These are phyloP conservation scores for Ectemnius lituratus DNA, from an alignment of 2,888 invertebrate genomes.

Conservation along the genomic window DNA sequence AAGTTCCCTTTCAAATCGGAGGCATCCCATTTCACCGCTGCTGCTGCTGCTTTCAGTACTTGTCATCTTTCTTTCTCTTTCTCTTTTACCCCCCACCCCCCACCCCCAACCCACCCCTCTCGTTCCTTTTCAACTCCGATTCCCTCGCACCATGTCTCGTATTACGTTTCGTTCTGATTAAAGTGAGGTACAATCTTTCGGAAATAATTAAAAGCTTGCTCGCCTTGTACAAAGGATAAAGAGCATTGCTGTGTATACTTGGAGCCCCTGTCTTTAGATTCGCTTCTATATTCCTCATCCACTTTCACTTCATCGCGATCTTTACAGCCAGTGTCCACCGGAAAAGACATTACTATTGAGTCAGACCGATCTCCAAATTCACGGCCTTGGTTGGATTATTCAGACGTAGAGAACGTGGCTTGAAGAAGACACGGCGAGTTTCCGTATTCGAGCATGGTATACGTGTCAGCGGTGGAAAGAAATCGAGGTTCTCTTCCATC, in stretches of 20 bases:
- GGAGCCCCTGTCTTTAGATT: too few relatives aligned
- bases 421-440: constrained; percentile 20
- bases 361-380: constrained; percentile 42
- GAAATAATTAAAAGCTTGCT: neutral
- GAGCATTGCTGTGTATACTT: too few relatives aligned
- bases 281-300: neutral
- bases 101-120: too few relatives aligned
- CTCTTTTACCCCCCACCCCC: too few relatives aligned
- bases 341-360: constrained; percentile 37
- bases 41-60: neutral
- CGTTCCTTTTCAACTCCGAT: neutral
- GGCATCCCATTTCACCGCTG: constrained; percentile 13
- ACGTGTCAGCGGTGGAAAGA: constrained; percentile 1
- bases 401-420: constrained; percentile 2
- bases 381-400: constrained; percentile 48
- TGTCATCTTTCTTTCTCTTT: too few relatives aligned
- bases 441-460: constrained; percentile 17
- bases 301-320: neutral
- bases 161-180: constrained; percentile 46
- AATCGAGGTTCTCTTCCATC: constrained; percentile 10
- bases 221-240: neutral
- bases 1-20: constrained; percentile 41
- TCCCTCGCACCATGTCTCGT: neutral
- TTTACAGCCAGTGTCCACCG: constrained; percentile 8
- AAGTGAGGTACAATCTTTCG: constrained; percentile 22